Evolutionary conservation across 2,888 invertebrate species (phyloP).

Genomic region (Amphipyra tragopoginis): DNA sequence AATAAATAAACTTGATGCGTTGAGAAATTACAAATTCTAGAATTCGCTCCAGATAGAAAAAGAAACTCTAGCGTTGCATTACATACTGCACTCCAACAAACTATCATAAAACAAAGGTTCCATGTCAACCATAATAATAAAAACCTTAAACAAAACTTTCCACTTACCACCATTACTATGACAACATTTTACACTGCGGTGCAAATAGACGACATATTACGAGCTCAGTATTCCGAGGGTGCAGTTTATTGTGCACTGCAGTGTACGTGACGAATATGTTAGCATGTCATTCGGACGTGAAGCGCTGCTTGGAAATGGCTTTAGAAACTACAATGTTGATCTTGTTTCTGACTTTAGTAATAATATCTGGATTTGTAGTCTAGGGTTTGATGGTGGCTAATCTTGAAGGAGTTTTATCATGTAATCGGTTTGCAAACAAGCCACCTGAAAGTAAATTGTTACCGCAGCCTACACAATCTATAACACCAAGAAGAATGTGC

Average conservation of each 20-base stretch:
- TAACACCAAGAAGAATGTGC: too few relatives aligned
- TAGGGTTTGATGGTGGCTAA: too few relatives aligned
- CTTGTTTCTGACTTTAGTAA: constrained; percentile 17
- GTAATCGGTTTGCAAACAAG: too few relatives aligned
- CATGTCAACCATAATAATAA: constrained; percentile 18
- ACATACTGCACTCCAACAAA: constrained; percentile 14
- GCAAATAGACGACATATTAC: constrained; percentile 41
- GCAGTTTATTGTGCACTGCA: constrained; percentile 57
- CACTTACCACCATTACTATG: constrained; percentile 22
- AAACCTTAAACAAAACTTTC: constrained; percentile 42
- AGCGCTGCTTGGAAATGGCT: constrained; percentile 28
- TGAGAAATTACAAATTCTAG: too few relatives aligned
- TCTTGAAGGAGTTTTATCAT: neutral
- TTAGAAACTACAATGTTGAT: constrained; percentile 30
- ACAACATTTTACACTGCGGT: constrained; percentile 46
- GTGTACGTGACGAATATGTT: constrained; percentile 57
- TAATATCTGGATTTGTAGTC: constrained; percentile 22
- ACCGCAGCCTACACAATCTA: too few relatives aligned
- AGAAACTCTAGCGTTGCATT: too few relatives aligned
- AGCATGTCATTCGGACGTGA: constrained; percentile 51
- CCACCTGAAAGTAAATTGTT: too few relatives aligned
- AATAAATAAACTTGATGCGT: too few relatives aligned
- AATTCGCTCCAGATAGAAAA: too few relatives aligned
- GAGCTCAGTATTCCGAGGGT: constrained; percentile 43
- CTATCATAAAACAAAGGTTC: constrained; percentile 19